phyloP scores from a whole-genome alignment of 2,113 vertebrate genomes.

The Anguilla japonica region DNA sequence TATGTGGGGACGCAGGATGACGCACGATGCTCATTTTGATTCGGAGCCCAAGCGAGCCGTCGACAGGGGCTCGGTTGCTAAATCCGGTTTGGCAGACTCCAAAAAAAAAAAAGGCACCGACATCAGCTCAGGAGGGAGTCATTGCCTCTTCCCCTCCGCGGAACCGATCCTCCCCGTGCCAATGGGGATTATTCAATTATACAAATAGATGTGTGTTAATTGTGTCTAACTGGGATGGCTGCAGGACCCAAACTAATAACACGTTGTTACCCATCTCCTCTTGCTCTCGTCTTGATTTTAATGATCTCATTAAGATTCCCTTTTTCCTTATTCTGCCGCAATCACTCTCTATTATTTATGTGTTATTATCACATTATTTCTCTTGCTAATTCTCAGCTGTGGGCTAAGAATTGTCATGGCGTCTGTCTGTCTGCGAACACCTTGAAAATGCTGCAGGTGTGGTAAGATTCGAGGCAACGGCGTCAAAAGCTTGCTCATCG shows the following conservation, averaged over 20 bases:
- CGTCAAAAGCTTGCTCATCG: neutral
- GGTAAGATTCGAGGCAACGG: neutral
- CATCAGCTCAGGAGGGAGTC: neutral
- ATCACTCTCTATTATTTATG: slow-evolving; percentile 18
- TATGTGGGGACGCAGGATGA: neutral
- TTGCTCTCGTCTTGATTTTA: slow-evolving; percentile 21
- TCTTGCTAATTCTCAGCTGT: slow-evolving; percentile 1
- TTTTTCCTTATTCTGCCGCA: slow-evolving; percentile 28
- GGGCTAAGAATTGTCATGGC: neutral
- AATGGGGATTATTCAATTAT: slow-evolving; percentile 28
- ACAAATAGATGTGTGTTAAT: slow-evolving; percentile 31
- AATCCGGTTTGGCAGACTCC: neutral
- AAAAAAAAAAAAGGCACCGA: neutral
- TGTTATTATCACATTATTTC: slow-evolving; percentile 24
- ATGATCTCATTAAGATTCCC: slow-evolving; percentile 30
- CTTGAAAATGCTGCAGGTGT: neutral
- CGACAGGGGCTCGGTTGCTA: neutral
- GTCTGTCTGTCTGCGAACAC: neutral
- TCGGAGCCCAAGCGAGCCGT: neutral
- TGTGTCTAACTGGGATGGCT: slow-evolving; percentile 29
- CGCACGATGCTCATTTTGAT: neutral
- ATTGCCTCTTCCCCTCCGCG: neutral
- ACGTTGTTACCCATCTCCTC: slow-evolving; percentile 19
- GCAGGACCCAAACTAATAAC: slow-evolving; percentile 25
- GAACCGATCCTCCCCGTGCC: slow-evolving; percentile 22